Conservation (phyloP, 2,888 invertebrate genomes). For the Loripinus fragilis region DNA sequence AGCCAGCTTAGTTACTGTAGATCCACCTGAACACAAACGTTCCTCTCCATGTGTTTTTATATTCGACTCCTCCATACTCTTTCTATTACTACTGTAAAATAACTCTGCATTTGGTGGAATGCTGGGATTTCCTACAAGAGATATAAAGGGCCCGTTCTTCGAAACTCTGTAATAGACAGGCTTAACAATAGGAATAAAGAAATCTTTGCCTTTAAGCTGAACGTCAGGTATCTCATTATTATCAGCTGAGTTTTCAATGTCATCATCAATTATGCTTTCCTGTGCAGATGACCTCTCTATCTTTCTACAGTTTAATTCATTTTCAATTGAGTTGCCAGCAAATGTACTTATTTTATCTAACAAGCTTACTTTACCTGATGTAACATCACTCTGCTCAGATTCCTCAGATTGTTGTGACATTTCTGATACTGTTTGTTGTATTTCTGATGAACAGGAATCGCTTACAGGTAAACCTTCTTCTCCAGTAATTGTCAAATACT, state of each 20-base stretch:
- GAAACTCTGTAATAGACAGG: neutral
- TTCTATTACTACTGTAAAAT: neutral
- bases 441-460: too few species aligned
- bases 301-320: neutral
- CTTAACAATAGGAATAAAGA: neutral
- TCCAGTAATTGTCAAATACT: neutral
- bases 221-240: neutral
- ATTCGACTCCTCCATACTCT: too few species aligned
- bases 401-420: too few species aligned
- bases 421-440: too few species aligned
- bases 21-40: too few species aligned
- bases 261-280: neutral
- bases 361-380: neutral
- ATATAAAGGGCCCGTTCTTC: neutral
- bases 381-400: too few species aligned
- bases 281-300: neutral
- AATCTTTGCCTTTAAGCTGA: neutral
- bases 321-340: constrained; percentile 7
- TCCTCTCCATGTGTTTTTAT: too few species aligned
- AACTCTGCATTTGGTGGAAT: constrained; percentile 5
- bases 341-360: constrained; percentile 44
- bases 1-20: too few species aligned
- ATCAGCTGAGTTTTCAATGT: neutral
- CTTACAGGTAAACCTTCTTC: neutral
- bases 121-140: neutral